Evolutionary conservation across 2,113 vertebrate genomes (phyloP), one percentile per base, ranked within the genome.

Genomic region (Holacanthus passer): DNA sequence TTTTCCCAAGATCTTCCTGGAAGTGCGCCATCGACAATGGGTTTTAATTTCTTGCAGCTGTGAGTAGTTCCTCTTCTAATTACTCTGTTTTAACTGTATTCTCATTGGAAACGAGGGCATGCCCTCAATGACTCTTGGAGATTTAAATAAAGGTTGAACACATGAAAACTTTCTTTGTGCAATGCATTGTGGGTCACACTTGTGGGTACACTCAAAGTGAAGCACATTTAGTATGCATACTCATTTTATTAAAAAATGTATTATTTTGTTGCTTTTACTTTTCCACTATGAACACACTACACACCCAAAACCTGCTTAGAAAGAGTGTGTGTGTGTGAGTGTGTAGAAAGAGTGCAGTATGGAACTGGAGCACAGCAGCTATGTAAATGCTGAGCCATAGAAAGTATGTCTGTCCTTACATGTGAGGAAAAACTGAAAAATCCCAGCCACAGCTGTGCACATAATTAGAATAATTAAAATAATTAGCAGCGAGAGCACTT

Each of bases 401-500:
- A 24, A 16, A 45, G 22, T 14, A 10, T 13, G 37, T 35, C 14
- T 68, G 45, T 64, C 35, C 20, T 77, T 47, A 19, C 13, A 48
- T 12, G 22, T 48, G 55, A 32, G 37, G 37, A 4, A 47, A 63
- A 27, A 43, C 7, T 6, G 3, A 43, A 43, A 32, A 7, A n/a
- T 52, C 13, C 3, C 19, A 78, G 35, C 43, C 24, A 53, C 56
- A 70, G 60, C 60, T 73, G 60, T 66, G 50, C 31, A 24, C 32
- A 59, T 32, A 19, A 59, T 60, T 17, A 52, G 47, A 3, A 52
- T 3, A n/a, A n/a, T n/a, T n/a, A n/a, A n/a, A n/a, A n/a, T n/a
- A n/a, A n/a, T n/a, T n/a, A 7, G 43, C 27, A 35, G 45, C 66
- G 32, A 5, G 19, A 70, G 22, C 45, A 39, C 13, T 5, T 13